phyloP scores from a whole-genome alignment of 2,113 vertebrate species.

The Casuarius casuarius region DNA sequence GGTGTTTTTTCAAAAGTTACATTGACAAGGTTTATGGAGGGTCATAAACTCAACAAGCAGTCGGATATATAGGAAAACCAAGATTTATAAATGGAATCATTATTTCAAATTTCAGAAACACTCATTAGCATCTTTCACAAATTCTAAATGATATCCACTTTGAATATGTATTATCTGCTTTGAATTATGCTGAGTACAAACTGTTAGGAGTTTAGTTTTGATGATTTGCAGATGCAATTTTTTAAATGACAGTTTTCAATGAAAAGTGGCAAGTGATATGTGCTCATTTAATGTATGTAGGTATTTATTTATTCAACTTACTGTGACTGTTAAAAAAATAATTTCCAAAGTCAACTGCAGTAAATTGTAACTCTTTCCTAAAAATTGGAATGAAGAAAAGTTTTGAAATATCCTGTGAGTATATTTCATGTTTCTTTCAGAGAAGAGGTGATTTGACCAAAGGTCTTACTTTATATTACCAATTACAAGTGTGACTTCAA shows the following conservation, averaged over 20 bases:
- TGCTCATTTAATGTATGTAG: not conserved
- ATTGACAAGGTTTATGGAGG: conserved; percentile 68
- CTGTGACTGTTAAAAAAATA: conserved; percentile 6
- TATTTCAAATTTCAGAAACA: conserved; percentile 54
- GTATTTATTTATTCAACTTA: not conserved
- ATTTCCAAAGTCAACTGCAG: not conserved
- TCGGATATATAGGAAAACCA: conserved; percentile 60
- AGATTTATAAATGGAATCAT: conserved; percentile 62
- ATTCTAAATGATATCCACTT: conserved; percentile 34
- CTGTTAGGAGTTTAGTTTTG: not conserved
- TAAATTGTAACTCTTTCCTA: not conserved
- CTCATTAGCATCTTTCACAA: conserved; percentile 56
- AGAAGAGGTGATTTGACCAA: not conserved
- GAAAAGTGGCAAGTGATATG: not conserved
- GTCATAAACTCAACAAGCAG: conserved; percentile 68
- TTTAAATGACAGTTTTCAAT: not conserved
- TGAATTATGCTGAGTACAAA: not conserved
- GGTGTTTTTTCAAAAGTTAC: no score
- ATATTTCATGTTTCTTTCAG: not conserved
- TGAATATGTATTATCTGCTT: not conserved
- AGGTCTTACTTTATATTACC: not conserved
- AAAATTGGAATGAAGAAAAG: not conserved
- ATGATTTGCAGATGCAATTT: conserved; percentile 10
- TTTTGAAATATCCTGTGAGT: not conserved
- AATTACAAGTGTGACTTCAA: not conserved